Evolutionary conservation across 2,888 invertebrate species (phyloP).

Genomic region (Agrenia bidenticulata): DNA sequence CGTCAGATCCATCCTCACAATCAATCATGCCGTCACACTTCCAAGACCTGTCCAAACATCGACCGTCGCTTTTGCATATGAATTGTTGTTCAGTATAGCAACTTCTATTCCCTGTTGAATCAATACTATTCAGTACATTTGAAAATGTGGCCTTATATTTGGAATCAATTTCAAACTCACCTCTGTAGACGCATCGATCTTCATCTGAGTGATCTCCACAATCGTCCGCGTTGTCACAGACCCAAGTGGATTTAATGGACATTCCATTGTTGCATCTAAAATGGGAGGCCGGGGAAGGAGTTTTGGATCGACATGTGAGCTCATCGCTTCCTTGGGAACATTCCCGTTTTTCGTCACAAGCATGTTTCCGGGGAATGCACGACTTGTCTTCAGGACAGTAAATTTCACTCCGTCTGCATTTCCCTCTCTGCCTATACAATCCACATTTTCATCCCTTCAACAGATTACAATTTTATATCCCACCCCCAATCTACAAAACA

Average conservation of each 20-base stretch:
- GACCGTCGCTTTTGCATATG: background rate
- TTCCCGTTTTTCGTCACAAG: background rate
- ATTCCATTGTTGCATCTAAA: slow-evolving; percentile 33
- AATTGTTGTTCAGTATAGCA: background rate
- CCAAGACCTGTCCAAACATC: slow-evolving; percentile 21
- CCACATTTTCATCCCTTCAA: too few species aligned
- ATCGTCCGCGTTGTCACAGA: slow-evolving; percentile 23
- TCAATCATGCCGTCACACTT: slow-evolving; percentile 22
- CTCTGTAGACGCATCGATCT: background rate
- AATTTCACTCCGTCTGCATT: slow-evolving; percentile 16
- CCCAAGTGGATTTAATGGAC: slow-evolving; percentile 11
- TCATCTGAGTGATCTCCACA: slow-evolving; percentile 26
- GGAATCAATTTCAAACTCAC: background rate
- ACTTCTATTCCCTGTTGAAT: background rate
- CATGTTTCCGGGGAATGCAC: background rate
- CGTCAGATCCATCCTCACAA: slow-evolving; percentile 24
- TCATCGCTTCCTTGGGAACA: slow-evolving; percentile 28
- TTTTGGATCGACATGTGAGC: slow-evolving; percentile 16
- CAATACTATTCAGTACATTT: too few species aligned
- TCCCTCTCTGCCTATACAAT: too few species aligned
- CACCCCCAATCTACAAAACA: background rate
- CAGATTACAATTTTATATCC: background rate
- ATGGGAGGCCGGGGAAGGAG: slow-evolving; percentile 13
- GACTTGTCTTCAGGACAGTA: background rate
- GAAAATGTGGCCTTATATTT: background rate